Percentiles rank a stretch among this genome's conserved stretches.
These are phyloP conservation scores for Lanius ludovicianus DNA, from an alignment of 2,113 vertebrate genomes.

Conservation along the genomic window DNA sequence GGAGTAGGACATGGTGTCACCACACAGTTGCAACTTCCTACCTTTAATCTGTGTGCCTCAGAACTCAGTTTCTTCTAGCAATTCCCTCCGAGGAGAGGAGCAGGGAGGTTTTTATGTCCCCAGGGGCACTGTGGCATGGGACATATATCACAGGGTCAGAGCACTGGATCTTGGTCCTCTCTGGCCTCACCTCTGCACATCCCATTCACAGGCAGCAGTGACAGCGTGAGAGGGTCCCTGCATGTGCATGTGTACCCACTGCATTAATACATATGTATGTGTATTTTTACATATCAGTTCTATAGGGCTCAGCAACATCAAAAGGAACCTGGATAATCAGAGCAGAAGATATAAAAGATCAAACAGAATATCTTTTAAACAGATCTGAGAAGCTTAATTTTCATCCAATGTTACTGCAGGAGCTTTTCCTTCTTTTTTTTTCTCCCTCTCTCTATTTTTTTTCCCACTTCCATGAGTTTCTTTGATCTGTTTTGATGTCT, in stretches of 20 bases:
- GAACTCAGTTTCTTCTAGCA: neutral
- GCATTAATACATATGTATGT: constrained; percentile 72
- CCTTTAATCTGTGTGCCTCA: neutral
- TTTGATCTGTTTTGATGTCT: constrained; percentile 82
- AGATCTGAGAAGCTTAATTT: constrained; percentile 75
- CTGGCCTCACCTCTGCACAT: neutral
- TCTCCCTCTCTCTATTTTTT: neutral
- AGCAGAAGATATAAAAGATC: constrained; percentile 77
- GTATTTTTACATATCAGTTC: constrained; percentile 74
- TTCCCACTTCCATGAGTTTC: constrained; percentile 60
- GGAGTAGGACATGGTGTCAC: fast-evolving
- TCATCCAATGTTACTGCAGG: constrained; percentile 71
- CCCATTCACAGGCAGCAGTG: neutral
- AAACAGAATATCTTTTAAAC: constrained; percentile 79
- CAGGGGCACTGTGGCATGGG: too few relatives aligned
- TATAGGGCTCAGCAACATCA: constrained; percentile 73
- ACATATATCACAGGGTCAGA: neutral
- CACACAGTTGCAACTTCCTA: neutral
- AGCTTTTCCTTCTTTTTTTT: constrained; percentile 46
- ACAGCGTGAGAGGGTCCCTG: neutral
- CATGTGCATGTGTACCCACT: constrained; percentile 27
- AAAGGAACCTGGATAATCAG: constrained; percentile 76
- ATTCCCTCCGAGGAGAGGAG: neutral
- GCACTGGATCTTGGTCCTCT: fast-evolving
- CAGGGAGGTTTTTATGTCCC: neutral